Base-by-base conservation (phyloP, 1,140 invertebrate genomes). In the Zaprionus inermis region DNA sequence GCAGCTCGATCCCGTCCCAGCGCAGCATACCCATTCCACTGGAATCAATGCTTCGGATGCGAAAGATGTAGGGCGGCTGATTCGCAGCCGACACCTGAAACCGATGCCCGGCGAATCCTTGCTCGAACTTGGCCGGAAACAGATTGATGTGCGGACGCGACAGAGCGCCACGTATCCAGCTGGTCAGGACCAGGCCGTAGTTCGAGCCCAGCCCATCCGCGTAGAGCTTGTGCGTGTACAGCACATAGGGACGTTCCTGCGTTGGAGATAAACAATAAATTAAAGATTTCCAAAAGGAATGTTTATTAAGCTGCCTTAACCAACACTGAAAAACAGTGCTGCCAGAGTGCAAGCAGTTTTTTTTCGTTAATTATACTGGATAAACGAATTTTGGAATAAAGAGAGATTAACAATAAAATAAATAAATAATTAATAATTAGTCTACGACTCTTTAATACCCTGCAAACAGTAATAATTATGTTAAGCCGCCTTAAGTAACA, bases 221-320 rank as follows among this genome's bases (percentile, higher is more conserved):
- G 78, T 95, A 96, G 20, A 96, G 91, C 74, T 94, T 93, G 79
- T 96, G 96, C 0, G 95, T 96, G 78, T 95, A 96, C 7, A 96
- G 88, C 55, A 96, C 94, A 89, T 94, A 96, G 3, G 95, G 94
- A 5, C 93, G 90, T 92, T 95, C 94, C 95, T 95, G 77, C 49
- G 10, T 9, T 3, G 49, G 10, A 10, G 16, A 46, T 46, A 11
- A 18, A 20, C 9, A 3, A 46, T 4, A 10, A 46, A 7, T 3
- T 46, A 1, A 20, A 18, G n/a, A n/a, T 16, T 46, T n/a, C n/a
- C n/a, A n/a, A 36, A 9, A 9, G 11, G 7, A 11, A 38, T 38
- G 7, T 20, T 5, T 49, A 7, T 5, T 49, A 7, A 49, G 38
- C 2, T 16, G 38, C 38, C 14, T 38, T 38, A 38, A 14, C 36